These are phyloP conservation scores for Aleiodes alternator DNA, from an alignment of 2,888 invertebrate genomes.

Conservation along the genomic window DNA sequence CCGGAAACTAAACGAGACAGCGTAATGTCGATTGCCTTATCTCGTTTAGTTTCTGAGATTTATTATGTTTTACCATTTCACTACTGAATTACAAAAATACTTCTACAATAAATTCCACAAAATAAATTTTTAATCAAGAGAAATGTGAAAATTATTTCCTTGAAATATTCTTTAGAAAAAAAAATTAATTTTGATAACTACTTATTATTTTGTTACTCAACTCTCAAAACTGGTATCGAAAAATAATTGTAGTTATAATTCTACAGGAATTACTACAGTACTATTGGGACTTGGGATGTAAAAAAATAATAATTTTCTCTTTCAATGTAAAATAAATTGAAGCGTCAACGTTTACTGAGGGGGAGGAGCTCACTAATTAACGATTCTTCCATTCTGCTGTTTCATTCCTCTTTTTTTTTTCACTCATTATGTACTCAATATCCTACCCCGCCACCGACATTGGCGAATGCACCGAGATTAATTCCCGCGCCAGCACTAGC, in stretches of 20 bases:
- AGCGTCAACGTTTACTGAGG: conserved; percentile 6
- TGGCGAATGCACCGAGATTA: conserved; percentile 66
- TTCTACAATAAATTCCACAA: not conserved
- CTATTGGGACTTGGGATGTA: not conserved
- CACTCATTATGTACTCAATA: conserved; percentile 52
- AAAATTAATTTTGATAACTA: no score
- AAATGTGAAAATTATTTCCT: not conserved
- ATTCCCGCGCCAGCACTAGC: conserved; percentile 57
- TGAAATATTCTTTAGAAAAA: no score
- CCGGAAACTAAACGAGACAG: no score
- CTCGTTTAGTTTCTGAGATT: not conserved
- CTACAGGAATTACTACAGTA: not conserved
- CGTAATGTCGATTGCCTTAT: no score
- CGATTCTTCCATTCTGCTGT: conserved; percentile 11
- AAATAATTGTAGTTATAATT: not conserved
- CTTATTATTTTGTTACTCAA: not conserved
- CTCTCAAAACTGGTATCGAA: not conserved
- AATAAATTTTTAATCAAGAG: not conserved
- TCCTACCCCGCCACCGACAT: conserved; percentile 62
- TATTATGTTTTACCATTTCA: not conserved
- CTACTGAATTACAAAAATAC: not conserved
- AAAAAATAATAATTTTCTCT: conserved; percentile 22
- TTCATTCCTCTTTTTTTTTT: not conserved
- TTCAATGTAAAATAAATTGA: not conserved
- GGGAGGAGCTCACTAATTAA: conserved; percentile 33